phyloP scores from a whole-genome alignment of 2,888 invertebrate genomes.

The Eilema griseolum region DNA sequence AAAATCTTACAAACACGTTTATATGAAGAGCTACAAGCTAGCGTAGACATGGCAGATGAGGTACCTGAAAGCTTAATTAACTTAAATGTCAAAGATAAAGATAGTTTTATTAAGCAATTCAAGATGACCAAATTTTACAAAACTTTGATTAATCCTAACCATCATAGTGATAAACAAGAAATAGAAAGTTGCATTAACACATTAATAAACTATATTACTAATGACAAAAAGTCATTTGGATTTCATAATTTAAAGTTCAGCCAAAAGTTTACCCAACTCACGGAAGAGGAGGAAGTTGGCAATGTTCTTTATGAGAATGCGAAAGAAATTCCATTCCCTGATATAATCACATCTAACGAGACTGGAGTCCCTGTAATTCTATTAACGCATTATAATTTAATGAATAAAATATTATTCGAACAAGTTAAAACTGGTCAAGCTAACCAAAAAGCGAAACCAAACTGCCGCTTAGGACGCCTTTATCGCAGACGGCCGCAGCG shows the following conservation, averaged over 20 bases:
- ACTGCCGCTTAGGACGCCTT: background rate
- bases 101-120: conserved; percentile 48
- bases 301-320: conserved; percentile 54
- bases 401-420: conserved; percentile 60
- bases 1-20: conserved; percentile 51
- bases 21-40: conserved; percentile 41
- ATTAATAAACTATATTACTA: conserved; percentile 63
- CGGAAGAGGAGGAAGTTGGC: conserved; percentile 52
- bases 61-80: background rate
- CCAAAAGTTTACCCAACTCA: conserved; percentile 37
- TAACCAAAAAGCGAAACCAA: background rate
- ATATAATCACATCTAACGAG: conserved; percentile 61
- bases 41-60: background rate
- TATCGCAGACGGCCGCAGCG: background rate
- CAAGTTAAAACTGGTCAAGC: conserved; percentile 15
- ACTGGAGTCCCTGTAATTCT: conserved; percentile 65
- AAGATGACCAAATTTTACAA: conserved; percentile 52
- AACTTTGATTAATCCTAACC: conserved; percentile 30
- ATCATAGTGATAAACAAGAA: conserved; percentile 40
- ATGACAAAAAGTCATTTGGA: conserved; percentile 58
- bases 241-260: conserved; percentile 59
- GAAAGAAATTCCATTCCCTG: conserved; percentile 64
- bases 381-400: conserved; percentile 52
- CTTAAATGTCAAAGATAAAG: conserved; percentile 50
- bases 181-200: conserved; percentile 60